Evolutionary conservation across 2,113 vertebrate genomes (phyloP).

Genomic region (Tragelaphus strepsiceros): DNA sequence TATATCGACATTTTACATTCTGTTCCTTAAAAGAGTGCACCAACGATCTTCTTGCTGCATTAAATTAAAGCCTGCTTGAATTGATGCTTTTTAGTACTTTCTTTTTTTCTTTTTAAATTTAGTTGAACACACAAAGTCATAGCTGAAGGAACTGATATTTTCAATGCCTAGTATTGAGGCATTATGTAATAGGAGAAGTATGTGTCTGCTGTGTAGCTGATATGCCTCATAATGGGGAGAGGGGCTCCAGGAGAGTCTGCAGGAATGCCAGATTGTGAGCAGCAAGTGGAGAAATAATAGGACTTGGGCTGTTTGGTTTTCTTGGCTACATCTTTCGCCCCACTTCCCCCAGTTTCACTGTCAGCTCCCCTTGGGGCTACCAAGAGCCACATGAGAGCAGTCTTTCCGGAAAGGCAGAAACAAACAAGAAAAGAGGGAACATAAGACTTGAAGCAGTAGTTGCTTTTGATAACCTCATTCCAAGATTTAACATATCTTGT

Average conservation of each 20-base stretch:
- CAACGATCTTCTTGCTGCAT: background rate
- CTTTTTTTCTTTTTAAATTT: background rate
- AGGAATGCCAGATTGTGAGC: background rate
- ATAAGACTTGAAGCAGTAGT: conserved; percentile 1
- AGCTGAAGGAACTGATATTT: background rate
- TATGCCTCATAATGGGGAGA: background rate
- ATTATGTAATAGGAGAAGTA: conserved; percentile 21
- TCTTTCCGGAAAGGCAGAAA: background rate
- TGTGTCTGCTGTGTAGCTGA: background rate
- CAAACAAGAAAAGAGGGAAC: conserved; percentile 19
- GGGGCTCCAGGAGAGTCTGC: background rate
- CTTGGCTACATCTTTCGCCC: background rate
- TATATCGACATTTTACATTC: background rate
- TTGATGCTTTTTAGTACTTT: background rate
- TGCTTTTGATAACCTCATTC: conserved; percentile 52
- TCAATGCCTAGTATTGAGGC: background rate
- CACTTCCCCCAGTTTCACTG: background rate
- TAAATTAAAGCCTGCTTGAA: background rate
- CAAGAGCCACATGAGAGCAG: background rate
- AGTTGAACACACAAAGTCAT: background rate
- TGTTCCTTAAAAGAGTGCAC: background rate
- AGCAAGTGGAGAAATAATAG: background rate
- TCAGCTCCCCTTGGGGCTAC: background rate
- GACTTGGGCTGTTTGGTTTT: conserved; percentile 19
- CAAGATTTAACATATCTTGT: conserved; percentile 29